Evolutionary conservation across 2,888 invertebrate genomes (phyloP).

Genomic region (Salticus scenicus): DNA sequence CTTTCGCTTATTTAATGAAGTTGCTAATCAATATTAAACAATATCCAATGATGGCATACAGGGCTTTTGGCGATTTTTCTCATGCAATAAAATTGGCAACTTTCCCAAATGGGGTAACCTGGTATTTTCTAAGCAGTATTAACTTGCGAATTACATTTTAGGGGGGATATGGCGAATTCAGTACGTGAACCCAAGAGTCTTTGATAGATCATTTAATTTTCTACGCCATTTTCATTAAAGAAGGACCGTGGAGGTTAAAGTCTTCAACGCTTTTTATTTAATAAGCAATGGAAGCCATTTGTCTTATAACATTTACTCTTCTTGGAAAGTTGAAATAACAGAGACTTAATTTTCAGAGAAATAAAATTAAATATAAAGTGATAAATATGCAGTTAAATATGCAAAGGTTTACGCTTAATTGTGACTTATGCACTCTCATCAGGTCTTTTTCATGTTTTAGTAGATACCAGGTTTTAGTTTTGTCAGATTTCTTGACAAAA

Average conservation of each 20-base stretch:
- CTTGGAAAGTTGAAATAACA: constrained; percentile 36
- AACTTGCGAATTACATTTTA: constrained; percentile 57
- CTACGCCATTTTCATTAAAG: constrained; percentile 50
- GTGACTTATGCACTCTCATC: too few relatives aligned
- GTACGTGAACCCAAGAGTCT: constrained; percentile 54
- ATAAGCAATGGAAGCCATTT: constrained; percentile 52
- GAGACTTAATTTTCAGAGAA: constrained; percentile 36
- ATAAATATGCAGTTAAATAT: too few relatives aligned
- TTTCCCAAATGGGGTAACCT: constrained; percentile 51
- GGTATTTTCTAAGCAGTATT: constrained; percentile 29
- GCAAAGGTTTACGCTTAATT: too few relatives aligned
- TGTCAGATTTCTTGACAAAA: too few relatives aligned
- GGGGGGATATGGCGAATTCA: constrained; percentile 58
- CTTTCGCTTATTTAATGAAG: neutral
- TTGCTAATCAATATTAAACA: constrained; percentile 1
- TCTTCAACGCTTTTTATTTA: constrained; percentile 33
- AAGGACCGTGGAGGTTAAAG: neutral
- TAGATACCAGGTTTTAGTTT: too few relatives aligned
- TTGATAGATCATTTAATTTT: constrained; percentile 68
- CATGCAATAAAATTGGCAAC: constrained; percentile 22
- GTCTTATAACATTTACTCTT: constrained; percentile 44
- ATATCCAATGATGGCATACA: neutral
- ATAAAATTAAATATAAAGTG: constrained; percentile 68
- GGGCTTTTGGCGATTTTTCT: neutral
- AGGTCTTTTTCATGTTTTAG: too few relatives aligned